Conservation (phyloP, 1,140 invertebrate species). For the Pogonomyrmex californicus region DNA sequence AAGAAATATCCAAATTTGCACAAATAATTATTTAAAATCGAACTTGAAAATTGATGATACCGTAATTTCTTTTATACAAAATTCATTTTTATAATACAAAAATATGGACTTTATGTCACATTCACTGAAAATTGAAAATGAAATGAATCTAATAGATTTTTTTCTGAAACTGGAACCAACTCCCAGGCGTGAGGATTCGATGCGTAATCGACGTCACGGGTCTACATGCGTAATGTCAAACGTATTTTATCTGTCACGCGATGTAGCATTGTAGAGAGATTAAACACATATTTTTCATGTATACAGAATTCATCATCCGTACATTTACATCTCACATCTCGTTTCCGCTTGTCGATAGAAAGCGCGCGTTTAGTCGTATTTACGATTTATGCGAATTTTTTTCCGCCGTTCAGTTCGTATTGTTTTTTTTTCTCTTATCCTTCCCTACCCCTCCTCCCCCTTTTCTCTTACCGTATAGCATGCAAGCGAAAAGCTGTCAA, state of each 20-base stretch:
- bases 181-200: neutral
- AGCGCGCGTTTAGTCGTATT: conserved; percentile 35
- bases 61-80: neutral
- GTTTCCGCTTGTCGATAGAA: conserved; percentile 34
- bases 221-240: neutral
- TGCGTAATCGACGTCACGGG: neutral
- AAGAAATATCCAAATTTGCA: neutral
- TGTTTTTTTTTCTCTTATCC: conserved; percentile 30
- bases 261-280: conserved; percentile 15
- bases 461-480: too few species aligned
- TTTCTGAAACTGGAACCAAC: neutral
- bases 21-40: conserved; percentile 21
- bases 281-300: conserved; percentile 37
- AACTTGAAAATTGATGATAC: neutral
- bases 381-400: conserved; percentile 13
- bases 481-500: conserved; percentile 48
- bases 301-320: conserved; percentile 37
- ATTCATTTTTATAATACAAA: neutral
- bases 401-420: conserved; percentile 11
- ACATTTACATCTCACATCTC: conserved; percentile 13
- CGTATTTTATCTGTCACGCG: conserved; percentile 23
- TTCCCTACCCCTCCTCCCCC: too few species aligned
- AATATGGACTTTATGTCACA: conserved; percentile 24
- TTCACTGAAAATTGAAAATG: neutral
- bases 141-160: neutral